A percentile compares a stretch with the other conserved stretches of the same genome.
These are phyloP conservation scores for Sander vitreus DNA, from an alignment of 2,113 vertebrate species.

Conservation along the genomic window DNA sequence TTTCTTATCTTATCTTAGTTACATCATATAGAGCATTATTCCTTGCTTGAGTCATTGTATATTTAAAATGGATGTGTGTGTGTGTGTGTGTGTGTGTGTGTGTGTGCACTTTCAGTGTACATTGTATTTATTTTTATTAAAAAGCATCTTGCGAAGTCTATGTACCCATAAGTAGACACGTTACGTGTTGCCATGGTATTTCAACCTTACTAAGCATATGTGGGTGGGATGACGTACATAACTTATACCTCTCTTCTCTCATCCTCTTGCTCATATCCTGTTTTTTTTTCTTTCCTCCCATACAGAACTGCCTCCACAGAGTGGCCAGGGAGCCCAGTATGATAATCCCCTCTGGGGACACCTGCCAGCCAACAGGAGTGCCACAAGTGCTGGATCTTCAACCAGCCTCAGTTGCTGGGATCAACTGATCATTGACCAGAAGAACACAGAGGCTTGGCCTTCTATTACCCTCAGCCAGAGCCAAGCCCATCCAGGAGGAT, in stretches of 20 bases:
- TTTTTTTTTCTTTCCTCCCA: slow-evolving; percentile 13
- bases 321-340: slow-evolving; percentile 94
- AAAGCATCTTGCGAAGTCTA: slow-evolving; percentile 20
- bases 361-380: slow-evolving; percentile 89
- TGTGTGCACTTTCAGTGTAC: slow-evolving; percentile 17
- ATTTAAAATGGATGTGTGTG: neutral
- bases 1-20: neutral
- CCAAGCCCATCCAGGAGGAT: slow-evolving; percentile 93
- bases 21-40: neutral
- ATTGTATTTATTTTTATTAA: slow-evolving; percentile 50
- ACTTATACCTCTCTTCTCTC: slow-evolving; percentile 22
- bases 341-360: slow-evolving; percentile 95
- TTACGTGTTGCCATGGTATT: slow-evolving; percentile 59
- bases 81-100: neutral
- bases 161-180: slow-evolving; percentile 8
- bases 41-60: neutral
- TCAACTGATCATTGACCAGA: slow-evolving; percentile 93
- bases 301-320: slow-evolving; percentile 89
- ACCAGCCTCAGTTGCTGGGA: slow-evolving; percentile 90
- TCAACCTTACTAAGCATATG: slow-evolving; percentile 35
- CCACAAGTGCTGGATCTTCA: slow-evolving; percentile 83
- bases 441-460: slow-evolving; percentile 95
- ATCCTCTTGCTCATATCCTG: slow-evolving; percentile 33
- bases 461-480: slow-evolving; percentile 88
- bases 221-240: slow-evolving; percentile 50